Base-by-base conservation (phyloP, 2,888 invertebrate genomes). In the Thymelicus sylvestris region DNA sequence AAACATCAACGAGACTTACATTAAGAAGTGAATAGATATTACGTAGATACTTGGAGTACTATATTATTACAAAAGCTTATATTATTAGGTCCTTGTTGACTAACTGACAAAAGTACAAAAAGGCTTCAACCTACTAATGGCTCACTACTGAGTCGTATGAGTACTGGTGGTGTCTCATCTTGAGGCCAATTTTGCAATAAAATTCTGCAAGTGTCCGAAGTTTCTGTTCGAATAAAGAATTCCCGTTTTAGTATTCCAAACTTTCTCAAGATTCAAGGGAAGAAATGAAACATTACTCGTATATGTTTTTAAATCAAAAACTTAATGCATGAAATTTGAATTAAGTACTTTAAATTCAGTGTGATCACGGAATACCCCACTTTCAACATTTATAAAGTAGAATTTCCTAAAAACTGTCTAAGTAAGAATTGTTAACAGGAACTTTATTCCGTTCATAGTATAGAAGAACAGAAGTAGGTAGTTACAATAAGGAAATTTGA, bases 401-500 rank as follows among this genome's bases (percentile, higher is more conserved):
- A 41, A 65, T 70, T 64, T 70, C 64, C 59, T 39, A 31, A 63
- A 48, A 65, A 63, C 48, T 64, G 48, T 64, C 64, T 70, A 65
- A 65, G 59, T 70, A 60, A 64, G 69, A 70, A 65, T 50, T 48
- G 69, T 65, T 70, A 69, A 65, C 24, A 47, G 64, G 38, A 69
- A 69, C 57, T 68, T 55, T 52, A 67, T 69, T 64, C 19, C 59
- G 57, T 69, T 64, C 38, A 69, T 38, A 38, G 44, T 38, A 62
- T 38, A 63, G 57, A 59, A 70, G 57, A 70, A 70, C 67, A 50
- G 59, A 59, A 59, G 69, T 69, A 69, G 64, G 57, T 65, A 59
- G 65, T 66, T 71, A 66, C 66, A 66, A 81, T 82, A 82, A 83
- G 82, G 78, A 81, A 83, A 86, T 86, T 85, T 84, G 82, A 84